Evolutionary conservation across 2,888 invertebrate species (phyloP).

Genomic region (Nephrocerus scutellatus): DNA sequence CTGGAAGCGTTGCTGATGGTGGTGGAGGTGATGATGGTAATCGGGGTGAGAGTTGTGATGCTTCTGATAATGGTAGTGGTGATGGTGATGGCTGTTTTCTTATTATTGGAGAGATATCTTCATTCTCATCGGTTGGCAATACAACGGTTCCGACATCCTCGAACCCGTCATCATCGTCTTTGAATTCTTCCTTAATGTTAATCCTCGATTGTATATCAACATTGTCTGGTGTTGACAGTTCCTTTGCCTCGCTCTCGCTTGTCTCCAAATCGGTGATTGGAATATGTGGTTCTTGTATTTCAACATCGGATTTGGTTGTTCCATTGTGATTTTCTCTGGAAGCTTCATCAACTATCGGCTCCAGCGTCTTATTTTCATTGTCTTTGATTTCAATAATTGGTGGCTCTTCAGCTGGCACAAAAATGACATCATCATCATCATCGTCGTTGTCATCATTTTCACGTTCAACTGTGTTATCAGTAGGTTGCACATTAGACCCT

Average conservation of each 20-base stretch:
- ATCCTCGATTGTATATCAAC: slow-evolving; percentile 41
- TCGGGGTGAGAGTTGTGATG: slow-evolving; percentile 40
- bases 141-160: slow-evolving; percentile 47
- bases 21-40: slow-evolving; percentile 1
- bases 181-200: slow-evolving; percentile 65
- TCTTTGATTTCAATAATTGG: slow-evolving; percentile 57
- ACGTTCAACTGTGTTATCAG: slow-evolving; percentile 27
- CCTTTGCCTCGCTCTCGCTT: slow-evolving; percentile 37
- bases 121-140: slow-evolving; percentile 39
- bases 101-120: no score
- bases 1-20: slow-evolving; percentile 17
- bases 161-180: slow-evolving; percentile 55
- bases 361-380: slow-evolving; percentile 47
- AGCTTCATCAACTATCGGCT: slow-evolving; percentile 27
- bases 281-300: slow-evolving; percentile 48
- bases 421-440: slow-evolving; percentile 63
- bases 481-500: slow-evolving; percentile 50
- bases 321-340: slow-evolving; percentile 17
- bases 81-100: no score
- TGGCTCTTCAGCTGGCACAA: slow-evolving; percentile 59
- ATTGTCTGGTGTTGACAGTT: slow-evolving; percentile 28
- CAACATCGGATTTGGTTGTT: slow-evolving; percentile 44
- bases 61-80: slow-evolving; percentile 28
- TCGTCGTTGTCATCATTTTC: slow-evolving; percentile 50
- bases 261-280: slow-evolving; percentile 47